Base-by-base conservation (phyloP, 2,113 vertebrate genomes). In the Leuciscus idus region DNA sequence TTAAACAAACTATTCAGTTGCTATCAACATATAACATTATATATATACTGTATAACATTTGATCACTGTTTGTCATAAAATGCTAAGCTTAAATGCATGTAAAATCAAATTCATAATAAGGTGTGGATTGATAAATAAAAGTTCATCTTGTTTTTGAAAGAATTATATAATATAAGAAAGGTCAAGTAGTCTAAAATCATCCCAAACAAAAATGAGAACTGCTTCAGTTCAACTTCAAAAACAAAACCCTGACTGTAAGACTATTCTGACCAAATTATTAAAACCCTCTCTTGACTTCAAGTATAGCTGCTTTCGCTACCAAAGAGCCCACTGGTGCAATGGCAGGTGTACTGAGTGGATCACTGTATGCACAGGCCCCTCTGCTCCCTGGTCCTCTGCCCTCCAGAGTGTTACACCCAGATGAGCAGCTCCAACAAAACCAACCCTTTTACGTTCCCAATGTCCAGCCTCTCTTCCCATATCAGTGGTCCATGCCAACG, bases 401-500 rank as follows among this genome's bases (percentile, higher is more conserved):
- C 0, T 79, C 90, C 1, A 90, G 89, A 36, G 81, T 82, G 5
- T 59, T 91, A 4, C 89, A 87, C 6, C 82, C 87, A 15, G 92
- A 94, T 43, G 90, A 92, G 9, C 93, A 89, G 15, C 86, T 87
- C 55, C 89, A 92, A 66, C 91, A 89, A 84, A 93, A 93, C 23
- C 83, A 89, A 55, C 94, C 94, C 1, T 94, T 94, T 90, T 96
- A 94, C 39, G 43, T 95, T 0, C 95, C 94, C 84, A 92, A 93
- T 0, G 79, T 91, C 11, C 95, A 95, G 91, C 91, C 91, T 0
- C 94, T 91, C 77, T 0, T 93, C 33, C 94, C 95, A 8, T 85
- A 94, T 87, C 95, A 95, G 89, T 95, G 94, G 94, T 92, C 92
- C 0, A 19, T 94, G 70, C 88, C 93, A 2, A 68, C 94, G 86